Conservation (phyloP, 1,140 invertebrate species). For the Cydia pomonella region DNA sequence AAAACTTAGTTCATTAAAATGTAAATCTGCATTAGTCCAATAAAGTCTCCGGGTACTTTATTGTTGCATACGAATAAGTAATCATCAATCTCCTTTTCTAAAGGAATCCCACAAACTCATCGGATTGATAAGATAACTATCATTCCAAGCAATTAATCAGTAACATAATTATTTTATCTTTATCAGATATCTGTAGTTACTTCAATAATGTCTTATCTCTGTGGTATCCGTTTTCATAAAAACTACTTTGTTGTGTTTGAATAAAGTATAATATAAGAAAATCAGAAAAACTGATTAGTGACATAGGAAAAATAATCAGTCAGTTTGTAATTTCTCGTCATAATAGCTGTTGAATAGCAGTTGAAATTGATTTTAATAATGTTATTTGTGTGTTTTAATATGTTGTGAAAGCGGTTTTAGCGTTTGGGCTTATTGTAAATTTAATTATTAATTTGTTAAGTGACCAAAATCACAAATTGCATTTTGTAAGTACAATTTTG, state of each 20-base stretch:
- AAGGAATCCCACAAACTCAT: constrained; percentile 16
- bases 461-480: too few relatives aligned
- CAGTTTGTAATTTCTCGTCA: not conserved
- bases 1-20: too few relatives aligned
- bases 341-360: not conserved
- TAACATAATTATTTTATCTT: not conserved
- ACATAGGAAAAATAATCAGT: not conserved
- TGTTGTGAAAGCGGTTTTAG: not conserved
- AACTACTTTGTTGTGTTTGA: not conserved
- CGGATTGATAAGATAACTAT: not conserved
- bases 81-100: not conserved
- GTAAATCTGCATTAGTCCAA: too few relatives aligned
- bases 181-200: not conserved
- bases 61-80: not conserved
- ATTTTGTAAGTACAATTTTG: too few relatives aligned
- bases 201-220: not conserved
- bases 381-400: not conserved
- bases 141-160: constrained; percentile 24
- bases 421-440: too few relatives aligned
- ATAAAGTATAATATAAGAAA: not conserved
- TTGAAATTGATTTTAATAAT: not conserved
- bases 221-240: not conserved
- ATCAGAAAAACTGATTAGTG: not conserved
- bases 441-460: too few relatives aligned
- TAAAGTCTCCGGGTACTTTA: too few relatives aligned